A percentile compares a stretch with the other conserved stretches of the same genome.
Evolutionary conservation across 1,140 invertebrate genomes (phyloP).

Genomic region (Ylistrum balloti): DNA sequence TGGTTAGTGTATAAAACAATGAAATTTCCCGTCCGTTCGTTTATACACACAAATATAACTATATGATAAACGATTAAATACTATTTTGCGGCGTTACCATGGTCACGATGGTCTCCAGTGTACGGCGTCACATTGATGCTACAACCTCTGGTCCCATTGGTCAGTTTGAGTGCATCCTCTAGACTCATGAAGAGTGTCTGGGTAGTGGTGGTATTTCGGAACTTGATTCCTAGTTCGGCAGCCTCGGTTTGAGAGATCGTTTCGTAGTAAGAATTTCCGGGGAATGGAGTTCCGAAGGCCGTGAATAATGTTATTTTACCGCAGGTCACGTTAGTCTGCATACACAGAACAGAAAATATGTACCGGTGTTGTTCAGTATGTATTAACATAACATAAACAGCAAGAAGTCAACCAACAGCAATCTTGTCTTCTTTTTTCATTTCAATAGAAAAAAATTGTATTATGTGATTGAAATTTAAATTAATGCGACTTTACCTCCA

Average conservation of each 20-base stretch:
- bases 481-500: slow-evolving; percentile 59
- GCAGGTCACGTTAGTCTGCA: slow-evolving; percentile 60
- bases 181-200: slow-evolving; percentile 64
- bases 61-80: too few relatives aligned
- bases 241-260: background rate
- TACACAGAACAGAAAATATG: too few relatives aligned
- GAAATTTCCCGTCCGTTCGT: too few relatives aligned
- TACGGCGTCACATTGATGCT: slow-evolving; percentile 62
- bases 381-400: background rate
- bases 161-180: slow-evolving; percentile 58
- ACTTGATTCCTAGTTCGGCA: slow-evolving; percentile 43
- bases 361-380: too few relatives aligned
- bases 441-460: too few relatives aligned
- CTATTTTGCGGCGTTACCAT: slow-evolving; percentile 47
- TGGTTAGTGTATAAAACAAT: too few relatives aligned
- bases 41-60: too few relatives aligned
- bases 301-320: slow-evolving; percentile 58
- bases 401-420: background rate
- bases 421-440: too few relatives aligned
- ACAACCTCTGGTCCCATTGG: slow-evolving; percentile 58
- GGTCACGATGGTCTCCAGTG: slow-evolving; percentile 62
- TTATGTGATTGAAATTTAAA: too few relatives aligned
- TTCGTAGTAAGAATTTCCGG: slow-evolving; percentile 58
- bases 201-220: slow-evolving; percentile 43
- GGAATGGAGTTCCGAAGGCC: slow-evolving; percentile 56